phyloP scores from a whole-genome alignment of 1,140 invertebrate genomes.

The Drosophila obscura region DNA sequence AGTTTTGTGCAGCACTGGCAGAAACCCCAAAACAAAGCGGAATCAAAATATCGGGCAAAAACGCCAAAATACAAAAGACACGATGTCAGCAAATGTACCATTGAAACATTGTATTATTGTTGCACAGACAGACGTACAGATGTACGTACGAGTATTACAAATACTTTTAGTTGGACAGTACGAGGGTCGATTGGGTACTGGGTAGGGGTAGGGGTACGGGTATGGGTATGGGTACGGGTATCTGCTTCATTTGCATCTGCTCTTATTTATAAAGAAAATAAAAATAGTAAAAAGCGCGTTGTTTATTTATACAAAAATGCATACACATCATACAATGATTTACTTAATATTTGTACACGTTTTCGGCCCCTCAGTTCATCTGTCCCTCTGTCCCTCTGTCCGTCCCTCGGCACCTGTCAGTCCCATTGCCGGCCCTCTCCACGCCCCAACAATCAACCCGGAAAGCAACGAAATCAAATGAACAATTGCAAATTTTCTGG shows the following conservation, averaged over 20 bases:
- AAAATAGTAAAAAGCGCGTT: slow-evolving; percentile 29
- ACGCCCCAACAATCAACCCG: slow-evolving; percentile 20
- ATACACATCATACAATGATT: slow-evolving; percentile 66
- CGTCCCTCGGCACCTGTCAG: not conserved
- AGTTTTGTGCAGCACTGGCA: slow-evolving; percentile 54
- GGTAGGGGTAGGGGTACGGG: not conserved
- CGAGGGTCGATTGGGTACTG: slow-evolving; percentile 5
- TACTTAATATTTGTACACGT: slow-evolving; percentile 48
- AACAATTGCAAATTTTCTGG: slow-evolving; percentile 55
- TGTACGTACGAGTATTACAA: not conserved
- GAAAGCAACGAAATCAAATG: slow-evolving; percentile 53
- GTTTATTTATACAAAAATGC: slow-evolving; percentile 68
- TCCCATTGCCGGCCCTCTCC: not conserved
- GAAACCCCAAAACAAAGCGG: slow-evolving; percentile 38
- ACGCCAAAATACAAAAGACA: slow-evolving; percentile 54
- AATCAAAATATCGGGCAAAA: slow-evolving; percentile 52
- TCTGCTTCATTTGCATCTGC: slow-evolving; percentile 12
- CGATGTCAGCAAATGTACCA: slow-evolving; percentile 62
- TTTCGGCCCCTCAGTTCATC: not conserved
- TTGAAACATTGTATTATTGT: not conserved
- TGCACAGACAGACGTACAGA: slow-evolving; percentile 7
- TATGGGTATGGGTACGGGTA: not conserved
- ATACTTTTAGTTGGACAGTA: slow-evolving; percentile 6
- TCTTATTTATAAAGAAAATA: slow-evolving; percentile 38
- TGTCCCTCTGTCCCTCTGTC: not conserved